Conservation (phyloP, 2,113 vertebrate genomes). For the Oplegnathus fasciatus region DNA sequence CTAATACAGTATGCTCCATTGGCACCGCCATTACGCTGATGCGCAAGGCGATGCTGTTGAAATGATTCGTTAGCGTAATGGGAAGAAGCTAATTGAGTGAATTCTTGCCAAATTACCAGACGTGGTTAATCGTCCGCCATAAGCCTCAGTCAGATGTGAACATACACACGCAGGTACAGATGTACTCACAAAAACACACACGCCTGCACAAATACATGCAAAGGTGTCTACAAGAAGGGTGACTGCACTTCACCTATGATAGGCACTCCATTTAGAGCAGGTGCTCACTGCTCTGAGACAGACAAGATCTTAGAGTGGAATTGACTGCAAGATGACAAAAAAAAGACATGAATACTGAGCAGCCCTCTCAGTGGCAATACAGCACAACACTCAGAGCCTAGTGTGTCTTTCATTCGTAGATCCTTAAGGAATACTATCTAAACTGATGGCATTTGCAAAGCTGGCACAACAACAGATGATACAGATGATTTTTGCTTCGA, state of each 20-base stretch:
- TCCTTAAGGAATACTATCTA: slow-evolving; percentile 13
- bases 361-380: slow-evolving; percentile 27
- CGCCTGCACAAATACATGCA: not conserved
- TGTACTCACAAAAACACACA: slow-evolving; percentile 7
- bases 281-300: slow-evolving; percentile 51
- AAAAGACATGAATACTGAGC: slow-evolving; percentile 61
- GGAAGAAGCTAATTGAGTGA: slow-evolving; percentile 75
- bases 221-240: slow-evolving; percentile 29
- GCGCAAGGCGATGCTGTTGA: slow-evolving; percentile 54
- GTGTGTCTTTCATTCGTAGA: not conserved
- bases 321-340: slow-evolving; percentile 47
- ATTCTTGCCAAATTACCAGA: slow-evolving; percentile 70
- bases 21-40: slow-evolving; percentile 75
- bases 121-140: slow-evolving; percentile 57
- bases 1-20: slow-evolving; percentile 62
- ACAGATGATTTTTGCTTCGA: slow-evolving; percentile 10
- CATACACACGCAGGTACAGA: slow-evolving; percentile 25
- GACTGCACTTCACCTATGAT: slow-evolving; percentile 36
- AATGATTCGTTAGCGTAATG: slow-evolving; percentile 73
- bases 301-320: slow-evolving; percentile 58
- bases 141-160: slow-evolving; percentile 36
- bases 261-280: slow-evolving; percentile 52
- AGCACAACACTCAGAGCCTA: slow-evolving; percentile 9
- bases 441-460: slow-evolving; percentile 30
- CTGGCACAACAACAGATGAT: not conserved